phyloP scores from a whole-genome alignment of 2,113 vertebrate species.

The Talpa occidentalis region DNA sequence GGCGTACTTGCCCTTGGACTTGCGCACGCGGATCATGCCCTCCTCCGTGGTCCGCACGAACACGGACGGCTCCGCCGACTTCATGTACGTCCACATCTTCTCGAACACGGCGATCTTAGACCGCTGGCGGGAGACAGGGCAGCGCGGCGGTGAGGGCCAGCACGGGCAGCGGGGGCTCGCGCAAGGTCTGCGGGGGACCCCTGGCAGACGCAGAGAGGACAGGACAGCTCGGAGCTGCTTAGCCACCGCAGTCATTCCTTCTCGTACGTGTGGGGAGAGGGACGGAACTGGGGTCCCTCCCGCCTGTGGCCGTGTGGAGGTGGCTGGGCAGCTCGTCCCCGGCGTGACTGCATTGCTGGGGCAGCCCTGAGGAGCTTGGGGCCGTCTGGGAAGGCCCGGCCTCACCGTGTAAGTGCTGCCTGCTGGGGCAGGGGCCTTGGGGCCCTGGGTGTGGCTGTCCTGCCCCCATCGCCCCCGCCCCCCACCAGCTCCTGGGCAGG shows the following conservation, averaged over 20 bases:
- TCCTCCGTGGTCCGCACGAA: slow-evolving; percentile 99
- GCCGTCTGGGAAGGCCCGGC: no score
- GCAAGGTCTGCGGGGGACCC: slow-evolving; percentile 39
- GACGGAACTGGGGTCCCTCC: no score
- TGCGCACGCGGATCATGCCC: slow-evolving; percentile 96
- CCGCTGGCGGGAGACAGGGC: slow-evolving; percentile 87
- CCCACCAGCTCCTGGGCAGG: no score
- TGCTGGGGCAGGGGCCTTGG: no score
- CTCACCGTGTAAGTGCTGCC: no score
- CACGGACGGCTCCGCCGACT: slow-evolving; percentile 97
- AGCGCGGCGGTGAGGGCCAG: background rate
- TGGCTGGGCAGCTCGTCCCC: no score
- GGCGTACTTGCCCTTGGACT: slow-evolving; percentile 99
- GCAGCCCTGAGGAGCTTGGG: no score
- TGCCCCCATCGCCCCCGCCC: no score
- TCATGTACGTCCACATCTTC: slow-evolving; percentile 99
- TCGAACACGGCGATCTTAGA: slow-evolving; percentile 99
- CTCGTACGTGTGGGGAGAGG: slow-evolving; percentile 20
- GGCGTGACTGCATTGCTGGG: no score
- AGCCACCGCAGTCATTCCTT: slow-evolving; percentile 54
- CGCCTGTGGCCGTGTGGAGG: background rate
- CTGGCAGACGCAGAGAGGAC: slow-evolving; percentile 59
- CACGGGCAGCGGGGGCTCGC: background rate
- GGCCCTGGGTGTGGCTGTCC: no score
- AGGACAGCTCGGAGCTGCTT: slow-evolving; percentile 63